Base-by-base conservation (phyloP, 2,888 invertebrate genomes). In the Crepidodera aurea region DNA sequence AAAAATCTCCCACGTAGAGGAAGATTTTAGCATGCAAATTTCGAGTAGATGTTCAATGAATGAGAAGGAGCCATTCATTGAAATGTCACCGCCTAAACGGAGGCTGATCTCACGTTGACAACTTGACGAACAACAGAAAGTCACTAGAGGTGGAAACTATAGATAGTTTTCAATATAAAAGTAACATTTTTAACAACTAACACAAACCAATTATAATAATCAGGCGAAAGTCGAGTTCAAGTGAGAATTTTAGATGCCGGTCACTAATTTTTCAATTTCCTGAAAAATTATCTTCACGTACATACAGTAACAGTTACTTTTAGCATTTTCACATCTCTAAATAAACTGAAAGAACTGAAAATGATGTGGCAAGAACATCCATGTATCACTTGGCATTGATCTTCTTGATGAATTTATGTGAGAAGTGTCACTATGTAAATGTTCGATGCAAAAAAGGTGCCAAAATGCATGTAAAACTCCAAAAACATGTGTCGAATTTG, bases 1-100 rank as follows among this genome's bases (percentile, higher is more conserved):
- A 73, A 76, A 57, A 77, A 77, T 77, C 77, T 77, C 77, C 78
- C 78, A 77, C 77, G 77, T 75, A 69, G 77, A 71, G 65, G 67
- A 68, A 70, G 73, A 73, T 73, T 72, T 75, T 68, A 67, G 71
- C 72, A 76, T 76, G 76, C 74, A 74, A 75, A 76, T 75, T 53
- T 51, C 54, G 61, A 59, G 51, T 39, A 46, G 53, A 60, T 51
- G 59, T 55, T 72, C 70, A 67, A 69, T 69, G 73, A 70, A 70
- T 68, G 69, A 69, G 61, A 34, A 53, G 53, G 51, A 61, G 67
- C 65, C 63, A 62, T 69, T 71, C 74, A 75, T 75, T 75, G 74
- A 75, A 75, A 73, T 69, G 75, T 75, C 75, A 70, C 66, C 53
- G 58, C 22, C n/a, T 48, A 59, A 65, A 69, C 67, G 64, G 62